phyloP scores from a whole-genome alignment of 37 sponge, comb jelly and placozoan genomes.

The Haliclona indistincta region DNA sequence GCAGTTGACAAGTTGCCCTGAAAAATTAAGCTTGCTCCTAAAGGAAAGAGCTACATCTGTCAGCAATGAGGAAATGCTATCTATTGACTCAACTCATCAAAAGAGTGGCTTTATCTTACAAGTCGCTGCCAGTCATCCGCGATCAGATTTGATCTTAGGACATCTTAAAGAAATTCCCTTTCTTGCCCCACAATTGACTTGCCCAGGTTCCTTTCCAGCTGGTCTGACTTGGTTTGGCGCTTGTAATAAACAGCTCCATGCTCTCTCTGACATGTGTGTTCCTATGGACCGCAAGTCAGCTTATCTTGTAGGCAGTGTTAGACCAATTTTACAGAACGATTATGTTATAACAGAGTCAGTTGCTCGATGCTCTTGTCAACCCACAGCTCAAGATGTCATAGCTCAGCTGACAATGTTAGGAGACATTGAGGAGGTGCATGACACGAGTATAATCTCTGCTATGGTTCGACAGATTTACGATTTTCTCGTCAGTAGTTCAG shows the following conservation, averaged over 20 bases:
- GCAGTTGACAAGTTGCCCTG: not conserved
- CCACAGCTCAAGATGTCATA: not conserved
- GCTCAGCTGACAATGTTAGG: no score
- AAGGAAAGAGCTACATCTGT: slow-evolving; percentile 31
- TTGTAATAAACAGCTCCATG: no score
- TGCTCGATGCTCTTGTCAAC: no score
- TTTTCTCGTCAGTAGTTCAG: no score
- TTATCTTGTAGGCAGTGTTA: slow-evolving; percentile 43
- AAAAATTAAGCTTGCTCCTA: slow-evolving; percentile 12
- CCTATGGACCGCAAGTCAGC: no score
- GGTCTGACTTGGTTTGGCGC: slow-evolving; percentile 29
- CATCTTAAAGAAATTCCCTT: slow-evolving; percentile 11
- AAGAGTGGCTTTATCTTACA: slow-evolving; percentile 13
- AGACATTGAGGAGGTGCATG: no score
- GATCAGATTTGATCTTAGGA: not conserved
- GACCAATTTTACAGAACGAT: slow-evolving; percentile 13
- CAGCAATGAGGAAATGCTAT: not conserved
- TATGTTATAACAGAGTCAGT: no score
- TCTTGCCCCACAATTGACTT: not conserved
- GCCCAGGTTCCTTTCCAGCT: slow-evolving; percentile 16
- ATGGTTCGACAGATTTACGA: no score
- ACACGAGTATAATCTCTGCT: no score
- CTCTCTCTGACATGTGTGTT: no score
- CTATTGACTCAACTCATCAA: slow-evolving; percentile 6
- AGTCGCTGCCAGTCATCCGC: not conserved